Evolutionary conservation across 1,140 invertebrate genomes (phyloP), one percentile per base, ranked within the genome.

Genomic region (Panagrolaimus sp.): DNA sequence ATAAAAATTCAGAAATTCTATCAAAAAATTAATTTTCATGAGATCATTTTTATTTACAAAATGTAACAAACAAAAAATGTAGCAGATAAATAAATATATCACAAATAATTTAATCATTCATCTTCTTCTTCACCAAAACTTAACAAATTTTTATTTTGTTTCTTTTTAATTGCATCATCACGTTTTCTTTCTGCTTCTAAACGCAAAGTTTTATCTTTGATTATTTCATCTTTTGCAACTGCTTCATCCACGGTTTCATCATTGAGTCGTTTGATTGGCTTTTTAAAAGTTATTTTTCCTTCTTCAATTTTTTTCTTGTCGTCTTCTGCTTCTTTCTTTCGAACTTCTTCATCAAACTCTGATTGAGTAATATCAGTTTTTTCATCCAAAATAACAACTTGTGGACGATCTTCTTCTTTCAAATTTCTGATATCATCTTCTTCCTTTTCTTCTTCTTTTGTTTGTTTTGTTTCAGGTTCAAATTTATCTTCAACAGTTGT

Each of bases 71-170:
- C 7, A 38, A 38, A 38, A 38, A n/a, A n/a, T n/a, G n/a, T n/a
- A 38, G 31, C 31, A 38, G 7, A 7, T 38, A 7, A 38, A 38
- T 7, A 38, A 38, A 38, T 7, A 38, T 4, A 38, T 4, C 7
- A 38, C 31, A 38, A 63, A n/a, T n/a, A n/a, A n/a, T n/a, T n/a
- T n/a, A 63, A 16, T 63, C 42, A 63, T 13, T 63, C 51, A 8
- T 81, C 78, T 20, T 81, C 78, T 11, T 78, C 76, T 16, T 78
- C 64, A 3, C 75, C 75, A 67, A 78, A 78, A n/a, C 78, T 81
- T 16, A 78, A 63, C 14, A 78, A 47, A 9, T 47, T 62, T 38
- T 45, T 65, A 65, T 67, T 75, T 44, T 45, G 57, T n/a, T 66
- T 47, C 23, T 42, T 51, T 16, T 66, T 63, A 14, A 63, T 68